Conservation (phyloP, 2,888 invertebrate species). For the Troglohyphantes excavatus region DNA sequence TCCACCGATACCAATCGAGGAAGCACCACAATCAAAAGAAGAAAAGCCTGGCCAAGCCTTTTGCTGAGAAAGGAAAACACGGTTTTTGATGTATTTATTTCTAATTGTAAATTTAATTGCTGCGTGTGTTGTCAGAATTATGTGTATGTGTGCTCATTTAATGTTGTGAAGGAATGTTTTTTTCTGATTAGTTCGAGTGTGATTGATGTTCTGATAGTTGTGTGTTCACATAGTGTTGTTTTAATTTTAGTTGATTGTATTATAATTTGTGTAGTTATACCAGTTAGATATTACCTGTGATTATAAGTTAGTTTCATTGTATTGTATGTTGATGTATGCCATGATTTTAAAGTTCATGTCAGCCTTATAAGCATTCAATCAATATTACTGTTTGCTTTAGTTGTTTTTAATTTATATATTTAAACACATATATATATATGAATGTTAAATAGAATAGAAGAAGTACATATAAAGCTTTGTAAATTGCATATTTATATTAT, state of each 20-base stretch:
- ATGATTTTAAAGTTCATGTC: slow-evolving; percentile 1
- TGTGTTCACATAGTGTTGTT: slow-evolving; percentile 19
- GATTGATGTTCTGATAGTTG: background rate
- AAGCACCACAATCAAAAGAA: slow-evolving; percentile 70
- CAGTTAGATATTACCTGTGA: slow-evolving; percentile 48
- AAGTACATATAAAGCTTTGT: slow-evolving; percentile 28
- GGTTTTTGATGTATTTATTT: slow-evolving; percentile 67
- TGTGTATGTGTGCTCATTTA: slow-evolving; percentile 31
- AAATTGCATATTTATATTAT: slow-evolving; percentile 4
- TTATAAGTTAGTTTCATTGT: slow-evolving; percentile 52
- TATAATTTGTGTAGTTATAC: slow-evolving; percentile 4
- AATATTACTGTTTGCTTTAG: slow-evolving; percentile 35
- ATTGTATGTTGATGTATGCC: slow-evolving; percentile 21
- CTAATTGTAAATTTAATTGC: slow-evolving; percentile 27
- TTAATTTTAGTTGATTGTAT: slow-evolving; percentile 34
- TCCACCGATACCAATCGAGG: slow-evolving; percentile 74
- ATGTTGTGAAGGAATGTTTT: slow-evolving; percentile 15
- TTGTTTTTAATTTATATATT: slow-evolving; percentile 58
- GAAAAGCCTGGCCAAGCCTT: slow-evolving; percentile 65
- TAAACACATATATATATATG: slow-evolving; percentile 24
- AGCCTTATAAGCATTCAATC: background rate
- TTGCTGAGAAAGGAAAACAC: slow-evolving; percentile 67
- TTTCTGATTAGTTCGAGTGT: slow-evolving; percentile 25
- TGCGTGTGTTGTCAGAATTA: slow-evolving; percentile 7
- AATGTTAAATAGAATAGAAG: slow-evolving; percentile 18